Evolutionary conservation across 2,888 invertebrate genomes (phyloP).

Genomic region (Cheiracanthium punctorium): DNA sequence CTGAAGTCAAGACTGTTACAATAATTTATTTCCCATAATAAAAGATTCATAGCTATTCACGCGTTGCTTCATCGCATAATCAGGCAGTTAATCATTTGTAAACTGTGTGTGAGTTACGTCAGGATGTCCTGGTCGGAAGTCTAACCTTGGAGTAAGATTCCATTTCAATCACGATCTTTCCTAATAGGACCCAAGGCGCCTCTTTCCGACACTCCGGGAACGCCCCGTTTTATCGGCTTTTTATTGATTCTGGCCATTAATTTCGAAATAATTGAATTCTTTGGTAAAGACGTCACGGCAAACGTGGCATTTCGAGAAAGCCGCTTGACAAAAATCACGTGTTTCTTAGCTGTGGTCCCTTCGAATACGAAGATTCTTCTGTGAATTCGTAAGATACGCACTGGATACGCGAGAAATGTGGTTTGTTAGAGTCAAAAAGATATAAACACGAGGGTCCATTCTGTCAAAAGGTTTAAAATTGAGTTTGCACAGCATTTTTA

Average conservation of each 20-base stretch:
- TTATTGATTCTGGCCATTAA: conserved; percentile 45
- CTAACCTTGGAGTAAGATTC: conserved; percentile 48
- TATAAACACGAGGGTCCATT: too few species aligned
- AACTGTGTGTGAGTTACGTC: neutral
- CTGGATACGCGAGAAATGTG: too few species aligned
- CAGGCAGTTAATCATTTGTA: conserved; percentile 22
- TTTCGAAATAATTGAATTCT: conserved; percentile 50
- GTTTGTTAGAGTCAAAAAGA: too few species aligned
- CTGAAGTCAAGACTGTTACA: too few species aligned
- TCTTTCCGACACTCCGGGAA: conserved; percentile 44
- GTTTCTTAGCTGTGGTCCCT: too few species aligned
- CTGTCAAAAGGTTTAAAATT: too few species aligned
- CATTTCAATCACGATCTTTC: conserved; percentile 65
- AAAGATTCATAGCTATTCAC: conserved; percentile 31
- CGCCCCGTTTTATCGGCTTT: conserved; percentile 62
- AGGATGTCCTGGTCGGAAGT: neutral
- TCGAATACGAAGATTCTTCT: too few species aligned
- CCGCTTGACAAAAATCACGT: too few species aligned
- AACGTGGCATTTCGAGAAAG: too few species aligned
- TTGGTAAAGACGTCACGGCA: neutral
- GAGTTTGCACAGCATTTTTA: too few species aligned
- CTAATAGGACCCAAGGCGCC: conserved; percentile 67
- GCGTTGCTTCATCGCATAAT: conserved; percentile 33
- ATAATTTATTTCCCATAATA: too few species aligned
- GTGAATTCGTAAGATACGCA: too few species aligned